These are phyloP conservation scores for Salvelinus fontinalis DNA, from an alignment of 2,113 vertebrate genomes.

Conservation along the genomic window DNA sequence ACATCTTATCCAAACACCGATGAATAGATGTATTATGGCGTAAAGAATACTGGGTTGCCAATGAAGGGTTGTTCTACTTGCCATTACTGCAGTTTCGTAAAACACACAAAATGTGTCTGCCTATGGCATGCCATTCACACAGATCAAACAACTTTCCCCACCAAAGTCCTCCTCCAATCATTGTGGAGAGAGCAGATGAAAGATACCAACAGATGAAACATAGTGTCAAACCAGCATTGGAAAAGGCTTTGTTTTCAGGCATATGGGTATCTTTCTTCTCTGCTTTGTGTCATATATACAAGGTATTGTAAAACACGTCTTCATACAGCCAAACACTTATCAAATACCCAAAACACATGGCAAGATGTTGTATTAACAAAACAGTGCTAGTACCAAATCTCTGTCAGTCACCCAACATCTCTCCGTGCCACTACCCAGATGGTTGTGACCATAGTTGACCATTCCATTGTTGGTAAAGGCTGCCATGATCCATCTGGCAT, in stretches of 20 bases:
- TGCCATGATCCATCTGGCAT: conserved; percentile 20
- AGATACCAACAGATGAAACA: conserved; percentile 55
- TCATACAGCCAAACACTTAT: background rate
- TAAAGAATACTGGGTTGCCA: background rate
- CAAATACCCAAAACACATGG: conserved; percentile 33
- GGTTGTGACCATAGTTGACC: background rate
- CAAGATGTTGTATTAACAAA: background rate
- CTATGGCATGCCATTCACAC: background rate
- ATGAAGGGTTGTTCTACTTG: background rate
- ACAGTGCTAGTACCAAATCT: background rate
- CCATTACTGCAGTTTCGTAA: background rate
- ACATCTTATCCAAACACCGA: background rate
- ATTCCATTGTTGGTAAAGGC: conserved; percentile 6
- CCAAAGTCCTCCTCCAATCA: background rate
- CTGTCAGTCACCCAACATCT: background rate
- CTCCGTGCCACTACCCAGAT: conserved; percentile 21
- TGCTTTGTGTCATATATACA: conserved; percentile 52
- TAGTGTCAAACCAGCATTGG: conserved; percentile 50
- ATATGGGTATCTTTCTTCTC: conserved; percentile 52
- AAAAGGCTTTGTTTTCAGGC: conserved; percentile 38
- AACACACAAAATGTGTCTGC: background rate
- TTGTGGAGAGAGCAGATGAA: conserved; percentile 18
- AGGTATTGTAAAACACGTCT: conserved; percentile 34
- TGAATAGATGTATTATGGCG: background rate
- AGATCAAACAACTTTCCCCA: background rate